Conservation (phyloP, 2,113 vertebrate genomes). For the Ceuthmochares aereus region DNA sequence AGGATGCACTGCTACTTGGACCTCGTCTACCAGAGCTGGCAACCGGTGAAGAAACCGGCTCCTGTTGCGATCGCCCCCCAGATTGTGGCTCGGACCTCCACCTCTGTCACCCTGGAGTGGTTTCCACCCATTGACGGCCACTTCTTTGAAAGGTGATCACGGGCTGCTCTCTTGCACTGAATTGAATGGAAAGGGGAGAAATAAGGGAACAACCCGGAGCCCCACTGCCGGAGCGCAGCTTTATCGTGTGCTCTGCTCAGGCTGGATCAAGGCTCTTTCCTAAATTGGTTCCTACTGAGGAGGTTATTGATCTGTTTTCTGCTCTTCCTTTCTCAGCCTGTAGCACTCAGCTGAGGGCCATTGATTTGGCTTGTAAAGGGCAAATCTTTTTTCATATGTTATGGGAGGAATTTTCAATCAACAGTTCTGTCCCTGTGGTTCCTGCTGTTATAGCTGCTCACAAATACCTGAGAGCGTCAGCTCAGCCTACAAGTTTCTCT, state of each 20-base stretch:
- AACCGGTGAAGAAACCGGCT: conserved; percentile 85
- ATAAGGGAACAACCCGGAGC: rapidly evolving
- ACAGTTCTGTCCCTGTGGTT: not conserved
- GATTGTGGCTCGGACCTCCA: conserved; percentile 85
- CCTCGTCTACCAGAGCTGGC: conserved; percentile 95
- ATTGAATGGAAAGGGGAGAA: not conserved
- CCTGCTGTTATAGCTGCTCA: not conserved
- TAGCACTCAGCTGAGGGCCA: conserved; percentile 46
- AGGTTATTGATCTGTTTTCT: conserved; percentile 65
- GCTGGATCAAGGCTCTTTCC: conserved; percentile 18
- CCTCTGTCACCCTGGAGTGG: conserved; percentile 90
- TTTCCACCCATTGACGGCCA: conserved; percentile 93
- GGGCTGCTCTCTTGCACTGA: not conserved
- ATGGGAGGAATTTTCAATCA: conserved; percentile 30
- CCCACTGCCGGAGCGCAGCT: rapidly evolving
- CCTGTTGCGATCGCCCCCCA: conserved; percentile 90
- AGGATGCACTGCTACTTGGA: conserved; percentile 99
- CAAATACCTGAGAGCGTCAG: not conserved
- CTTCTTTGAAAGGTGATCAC: conserved; percentile 96
- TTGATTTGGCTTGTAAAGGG: conserved; percentile 62
- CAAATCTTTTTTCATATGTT: conserved; percentile 41
- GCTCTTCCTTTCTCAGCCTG: conserved; percentile 52
- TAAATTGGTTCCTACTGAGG: conserved; percentile 6
- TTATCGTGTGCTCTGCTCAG: not conserved
- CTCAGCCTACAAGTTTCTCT: not conserved